Percentiles rank a stretch among this genome's conserved stretches.
phyloP scores from a whole-genome alignment of 2,888 invertebrate species.

The Drosophila atroscutellata region DNA sequence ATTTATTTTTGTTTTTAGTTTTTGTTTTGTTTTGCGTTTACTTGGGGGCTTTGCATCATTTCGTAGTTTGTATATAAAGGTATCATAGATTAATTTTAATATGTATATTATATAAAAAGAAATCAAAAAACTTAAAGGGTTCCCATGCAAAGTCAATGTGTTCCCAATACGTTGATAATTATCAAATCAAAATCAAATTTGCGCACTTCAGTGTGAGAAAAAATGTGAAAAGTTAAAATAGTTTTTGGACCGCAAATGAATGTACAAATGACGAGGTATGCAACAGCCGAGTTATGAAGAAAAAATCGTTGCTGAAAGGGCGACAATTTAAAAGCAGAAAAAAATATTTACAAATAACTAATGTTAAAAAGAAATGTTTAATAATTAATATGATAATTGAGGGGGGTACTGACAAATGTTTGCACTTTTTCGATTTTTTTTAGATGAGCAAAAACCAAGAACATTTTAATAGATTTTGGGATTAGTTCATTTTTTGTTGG shows the following conservation, averaged over 20 bases:
- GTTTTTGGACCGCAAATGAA: conserved; percentile 40
- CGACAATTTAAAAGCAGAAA: conserved; percentile 73
- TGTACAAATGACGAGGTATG: conserved; percentile 38
- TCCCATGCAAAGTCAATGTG: conserved; percentile 44
- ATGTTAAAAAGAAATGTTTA: conserved; percentile 56
- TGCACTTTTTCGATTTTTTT: conserved; percentile 55
- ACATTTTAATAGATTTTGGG: conserved; percentile 42
- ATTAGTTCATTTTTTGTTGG: conserved; percentile 27
- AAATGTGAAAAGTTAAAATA: conserved; percentile 34
- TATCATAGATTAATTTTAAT: conserved; percentile 52
- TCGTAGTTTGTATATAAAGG: conserved; percentile 46
- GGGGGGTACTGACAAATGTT: conserved; percentile 44
- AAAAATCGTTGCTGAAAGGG: conserved; percentile 39
- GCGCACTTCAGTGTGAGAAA: conserved; percentile 54
- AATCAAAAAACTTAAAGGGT: conserved; percentile 60
- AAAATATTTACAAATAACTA: conserved; percentile 74
- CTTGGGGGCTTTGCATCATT: conserved; percentile 48
- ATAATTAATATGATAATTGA: conserved; percentile 15
- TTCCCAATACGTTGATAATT: conserved; percentile 33
- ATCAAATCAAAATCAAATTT: conserved; percentile 46
- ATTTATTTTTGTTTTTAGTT: conserved; percentile 31
- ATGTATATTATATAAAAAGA: conserved; percentile 42
- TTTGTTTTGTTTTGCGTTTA: conserved; percentile 48
- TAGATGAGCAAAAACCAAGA: conserved; percentile 50
- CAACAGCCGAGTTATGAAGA: conserved; percentile 55